Conservation (phyloP, 2,888 invertebrate genomes). For the Cephus spinipes region DNA sequence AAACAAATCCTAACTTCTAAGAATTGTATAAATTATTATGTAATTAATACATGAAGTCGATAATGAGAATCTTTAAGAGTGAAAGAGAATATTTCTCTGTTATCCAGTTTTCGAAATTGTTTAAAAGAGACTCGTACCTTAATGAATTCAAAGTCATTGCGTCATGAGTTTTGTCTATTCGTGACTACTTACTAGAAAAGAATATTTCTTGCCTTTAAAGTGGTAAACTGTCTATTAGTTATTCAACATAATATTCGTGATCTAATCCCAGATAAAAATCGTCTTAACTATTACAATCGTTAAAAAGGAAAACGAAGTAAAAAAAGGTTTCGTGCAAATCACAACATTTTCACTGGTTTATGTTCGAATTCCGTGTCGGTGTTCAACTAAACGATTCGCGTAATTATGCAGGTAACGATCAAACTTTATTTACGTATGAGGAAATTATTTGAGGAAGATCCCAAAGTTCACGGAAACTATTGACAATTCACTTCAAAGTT, state of each 20-base stretch:
- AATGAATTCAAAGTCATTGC: neutral
- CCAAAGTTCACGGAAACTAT: neutral
- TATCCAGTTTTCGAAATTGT: neutral
- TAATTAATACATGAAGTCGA: neutral
- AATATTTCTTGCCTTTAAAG: neutral
- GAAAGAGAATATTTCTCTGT: neutral
- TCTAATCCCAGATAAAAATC: neutral
- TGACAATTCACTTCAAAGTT: neutral
- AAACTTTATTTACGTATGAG: neutral
- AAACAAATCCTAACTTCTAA: neutral
- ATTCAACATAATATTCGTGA: neutral
- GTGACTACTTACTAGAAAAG: neutral
- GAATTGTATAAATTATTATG: neutral
- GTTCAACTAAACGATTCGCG: neutral
- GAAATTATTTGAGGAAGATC: neutral
- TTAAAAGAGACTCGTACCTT: neutral
- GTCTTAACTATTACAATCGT: neutral
- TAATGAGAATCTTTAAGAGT: neutral
- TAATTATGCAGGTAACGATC: neutral
- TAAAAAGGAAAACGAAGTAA: neutral
- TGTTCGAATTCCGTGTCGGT: neutral
- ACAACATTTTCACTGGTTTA: neutral
- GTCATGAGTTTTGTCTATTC: neutral
- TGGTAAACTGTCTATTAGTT: neutral
- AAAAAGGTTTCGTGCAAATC: neutral